These are phyloP conservation scores for Trissonchulus sp. DNA, from an alignment of 2,888 invertebrate genomes.

Conservation along the genomic window DNA sequence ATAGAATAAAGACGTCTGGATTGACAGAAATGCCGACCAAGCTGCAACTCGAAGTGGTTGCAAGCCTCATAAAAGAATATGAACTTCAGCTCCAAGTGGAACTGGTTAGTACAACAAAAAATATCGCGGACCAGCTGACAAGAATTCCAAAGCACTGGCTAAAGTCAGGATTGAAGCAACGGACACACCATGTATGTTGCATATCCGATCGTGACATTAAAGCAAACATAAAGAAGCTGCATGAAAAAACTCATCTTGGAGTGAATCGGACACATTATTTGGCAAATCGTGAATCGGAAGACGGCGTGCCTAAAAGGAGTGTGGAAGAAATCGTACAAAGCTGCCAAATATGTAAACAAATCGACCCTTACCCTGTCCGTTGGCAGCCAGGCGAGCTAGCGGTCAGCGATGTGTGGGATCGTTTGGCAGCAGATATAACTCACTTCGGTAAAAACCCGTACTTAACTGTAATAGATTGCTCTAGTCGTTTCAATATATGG, in stretches of 20 bases:
- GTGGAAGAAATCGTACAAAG: neutral
- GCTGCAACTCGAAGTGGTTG: neutral
- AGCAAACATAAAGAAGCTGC: too few species aligned
- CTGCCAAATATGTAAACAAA: neutral
- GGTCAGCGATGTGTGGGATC: neutral
- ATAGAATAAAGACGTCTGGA: neutral
- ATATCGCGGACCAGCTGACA: neutral
- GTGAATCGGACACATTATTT: neutral
- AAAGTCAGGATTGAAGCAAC: neutral
- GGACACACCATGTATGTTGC: neutral
- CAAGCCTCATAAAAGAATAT: neutral
- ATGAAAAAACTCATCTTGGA: conserved; percentile 14
- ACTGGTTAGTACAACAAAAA: neutral
- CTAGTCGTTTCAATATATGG: too few species aligned
- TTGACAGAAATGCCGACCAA: neutral
- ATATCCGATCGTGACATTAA: neutral
- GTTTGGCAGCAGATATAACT: neutral
- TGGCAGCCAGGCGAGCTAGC: too few species aligned
- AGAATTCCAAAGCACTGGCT: conserved; percentile 6
- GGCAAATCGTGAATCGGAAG: neutral
- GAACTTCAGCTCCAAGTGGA: neutral
- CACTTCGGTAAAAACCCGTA: neutral
- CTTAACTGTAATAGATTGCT: neutral
- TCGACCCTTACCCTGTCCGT: neutral
- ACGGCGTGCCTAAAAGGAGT: neutral